Percentiles rank a stretch among this genome's conserved stretches.
phyloP scores from a whole-genome alignment of 2,797 vertebrate genomes.

The Lagocephalus sceleratus region DNA sequence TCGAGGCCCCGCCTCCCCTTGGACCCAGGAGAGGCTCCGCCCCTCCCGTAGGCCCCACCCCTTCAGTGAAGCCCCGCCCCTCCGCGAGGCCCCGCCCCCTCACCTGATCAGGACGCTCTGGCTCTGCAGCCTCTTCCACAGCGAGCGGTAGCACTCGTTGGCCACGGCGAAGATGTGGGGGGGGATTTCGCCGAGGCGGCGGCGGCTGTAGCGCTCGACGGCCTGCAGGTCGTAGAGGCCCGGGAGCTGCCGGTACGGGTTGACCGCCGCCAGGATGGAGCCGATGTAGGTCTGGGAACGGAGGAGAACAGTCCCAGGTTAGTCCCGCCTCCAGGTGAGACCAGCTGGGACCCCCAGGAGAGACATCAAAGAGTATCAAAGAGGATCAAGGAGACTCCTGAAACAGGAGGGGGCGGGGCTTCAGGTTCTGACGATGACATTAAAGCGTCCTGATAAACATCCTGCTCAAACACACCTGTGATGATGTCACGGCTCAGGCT shows the following conservation, averaged over 20 bases:
- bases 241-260: constrained; percentile 88
- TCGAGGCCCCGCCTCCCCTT: no score
- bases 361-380: no score
- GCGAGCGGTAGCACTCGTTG: constrained; percentile 93
- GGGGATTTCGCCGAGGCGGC: constrained; percentile 86
- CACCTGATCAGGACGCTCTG: constrained; percentile 98
- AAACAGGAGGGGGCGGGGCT: no score
- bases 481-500: no score
- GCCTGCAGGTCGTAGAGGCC: constrained; percentile 81
- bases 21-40: no score
- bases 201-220: constrained; percentile 83
- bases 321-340: no score
- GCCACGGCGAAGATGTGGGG: constrained; percentile 95
- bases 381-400: no score
- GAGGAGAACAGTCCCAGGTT: not conserved
- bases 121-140: constrained; percentile 91
- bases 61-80: no score
- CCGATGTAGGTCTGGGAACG: constrained; percentile 90
- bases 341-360: no score
- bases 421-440: no score
- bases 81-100: not conserved
- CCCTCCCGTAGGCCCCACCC: not conserved
- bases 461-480: no score
- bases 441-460: no score
- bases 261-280: constrained; percentile 93